phyloP scores from a whole-genome alignment of 2,797 vertebrate genomes.

The Labroides dimidiatus region DNA sequence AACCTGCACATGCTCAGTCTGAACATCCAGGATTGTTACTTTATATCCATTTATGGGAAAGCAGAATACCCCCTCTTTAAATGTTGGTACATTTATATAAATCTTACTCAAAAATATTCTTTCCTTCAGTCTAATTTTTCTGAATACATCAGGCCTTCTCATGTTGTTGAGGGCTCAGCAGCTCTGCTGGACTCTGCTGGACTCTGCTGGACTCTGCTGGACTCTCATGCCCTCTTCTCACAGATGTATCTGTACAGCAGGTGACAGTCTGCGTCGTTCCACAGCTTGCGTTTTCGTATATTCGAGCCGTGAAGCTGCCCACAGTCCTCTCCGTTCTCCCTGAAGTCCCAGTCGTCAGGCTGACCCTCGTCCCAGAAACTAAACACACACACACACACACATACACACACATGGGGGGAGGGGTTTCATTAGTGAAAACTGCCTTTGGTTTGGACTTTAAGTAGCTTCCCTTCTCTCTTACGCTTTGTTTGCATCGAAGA shows the following conservation, averaged over 20 bases:
- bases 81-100: background rate
- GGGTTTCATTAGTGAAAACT: background rate
- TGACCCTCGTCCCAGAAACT: conserved; percentile 78
- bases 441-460: background rate
- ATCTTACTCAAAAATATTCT: background rate
- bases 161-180: background rate
- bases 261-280: conserved; percentile 79
- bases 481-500: conserved; percentile 63
- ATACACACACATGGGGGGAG: background rate
- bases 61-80: too few species aligned
- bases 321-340: conserved; percentile 78
- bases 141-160: background rate
- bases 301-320: conserved; percentile 60
- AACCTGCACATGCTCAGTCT: too few species aligned
- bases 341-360: conserved; percentile 77
- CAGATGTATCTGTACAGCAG: conserved; percentile 65
- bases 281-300: conserved; percentile 33
- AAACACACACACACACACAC: conserved; percentile 8
- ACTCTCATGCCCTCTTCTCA: conserved; percentile 47
- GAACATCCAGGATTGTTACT: too few species aligned
- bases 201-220: background rate
- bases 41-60: too few species aligned
- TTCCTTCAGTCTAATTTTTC: background rate
- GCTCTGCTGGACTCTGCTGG: background rate
- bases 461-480: conserved; percentile 47